These are phyloP conservation scores for Sebastes matsubarae DNA, from an alignment of 2,797 vertebrate genomes.

Conservation along the genomic window DNA sequence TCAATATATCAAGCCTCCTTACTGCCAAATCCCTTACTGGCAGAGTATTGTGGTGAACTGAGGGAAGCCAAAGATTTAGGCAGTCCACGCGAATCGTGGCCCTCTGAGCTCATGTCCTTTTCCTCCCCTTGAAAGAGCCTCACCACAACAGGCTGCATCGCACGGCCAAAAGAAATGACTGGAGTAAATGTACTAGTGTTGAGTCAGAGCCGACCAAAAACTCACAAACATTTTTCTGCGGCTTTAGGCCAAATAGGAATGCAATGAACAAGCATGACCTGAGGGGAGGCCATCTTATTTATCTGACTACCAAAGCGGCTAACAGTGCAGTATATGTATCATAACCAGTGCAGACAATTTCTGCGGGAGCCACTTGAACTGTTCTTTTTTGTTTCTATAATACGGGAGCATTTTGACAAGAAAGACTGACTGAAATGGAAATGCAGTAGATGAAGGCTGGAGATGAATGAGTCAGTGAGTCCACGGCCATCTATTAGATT, in stretches of 20 bases:
- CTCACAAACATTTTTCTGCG: conserved; percentile 14
- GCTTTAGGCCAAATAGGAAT: conserved; percentile 48
- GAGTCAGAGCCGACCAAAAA: conserved; percentile 52
- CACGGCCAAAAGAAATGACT: conserved; percentile 62
- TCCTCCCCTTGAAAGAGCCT: conserved; percentile 13
- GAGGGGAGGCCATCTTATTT: conserved; percentile 19
- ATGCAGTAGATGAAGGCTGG: conserved; percentile 52
- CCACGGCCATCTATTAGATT: conserved; percentile 57
- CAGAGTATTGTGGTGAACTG: conserved; percentile 14
- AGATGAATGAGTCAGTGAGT: conserved; percentile 40
- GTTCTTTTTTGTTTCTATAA: background rate
- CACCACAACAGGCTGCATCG: conserved; percentile 52
- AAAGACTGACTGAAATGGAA: conserved; percentile 56
- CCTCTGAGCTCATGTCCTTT: conserved; percentile 24
- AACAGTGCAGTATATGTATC: conserved; percentile 8
- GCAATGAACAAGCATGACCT: conserved; percentile 34
- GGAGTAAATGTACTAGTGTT: conserved; percentile 56
- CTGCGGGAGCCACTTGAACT: conserved; percentile 40
- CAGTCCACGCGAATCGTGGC: conserved; percentile 31
- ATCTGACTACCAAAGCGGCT: conserved; percentile 13
- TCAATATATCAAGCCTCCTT: conserved; percentile 18
- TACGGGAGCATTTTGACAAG: conserved; percentile 18
- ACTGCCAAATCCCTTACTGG: conserved; percentile 38
- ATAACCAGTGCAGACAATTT: conserved; percentile 18
- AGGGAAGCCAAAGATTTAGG: conserved; percentile 24